Conservation (phyloP, 2,113 vertebrate species). For the Bos indicus region DNA sequence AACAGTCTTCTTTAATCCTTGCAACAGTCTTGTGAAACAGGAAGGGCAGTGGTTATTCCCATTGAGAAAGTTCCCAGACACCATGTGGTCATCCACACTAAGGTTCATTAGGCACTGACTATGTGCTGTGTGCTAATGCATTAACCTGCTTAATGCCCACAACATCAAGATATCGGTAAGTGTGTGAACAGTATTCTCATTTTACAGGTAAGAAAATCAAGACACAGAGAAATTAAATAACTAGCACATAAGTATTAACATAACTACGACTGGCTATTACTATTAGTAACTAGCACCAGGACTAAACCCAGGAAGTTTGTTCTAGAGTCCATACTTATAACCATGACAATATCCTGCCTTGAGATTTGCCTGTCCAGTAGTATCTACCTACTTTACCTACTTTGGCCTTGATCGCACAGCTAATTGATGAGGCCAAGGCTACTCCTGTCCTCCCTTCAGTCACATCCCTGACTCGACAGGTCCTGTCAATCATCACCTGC, state of each 20-base stretch:
- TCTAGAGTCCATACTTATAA: neutral
- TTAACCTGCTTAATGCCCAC: neutral
- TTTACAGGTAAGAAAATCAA: neutral
- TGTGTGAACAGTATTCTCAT: neutral
- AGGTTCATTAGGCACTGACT: neutral
- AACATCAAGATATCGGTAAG: neutral
- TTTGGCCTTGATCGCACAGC: neutral
- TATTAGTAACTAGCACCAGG: no score
- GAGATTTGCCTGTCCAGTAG: neutral
- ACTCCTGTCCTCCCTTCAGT: neutral
- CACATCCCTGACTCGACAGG: fast-evolving
- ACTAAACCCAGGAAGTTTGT: neutral
- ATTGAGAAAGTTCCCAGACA: neutral
- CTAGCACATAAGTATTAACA: neutral
- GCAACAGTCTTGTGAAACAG: no score
- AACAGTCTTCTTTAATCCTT: neutral
- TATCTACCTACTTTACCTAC: fast-evolving
- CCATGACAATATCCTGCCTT: neutral
- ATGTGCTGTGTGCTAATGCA: neutral
- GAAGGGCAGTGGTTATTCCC: no score
- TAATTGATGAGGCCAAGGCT: neutral
- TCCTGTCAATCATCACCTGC: neutral
- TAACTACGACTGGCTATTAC: neutral
- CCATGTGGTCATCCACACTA: fast-evolving
- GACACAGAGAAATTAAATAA: neutral